A percentile compares a stretch with the other conserved stretches of the same genome.
Evolutionary conservation across 1,140 invertebrate genomes (phyloP).

Genomic region (Alviniconcha marisindica): DNA sequence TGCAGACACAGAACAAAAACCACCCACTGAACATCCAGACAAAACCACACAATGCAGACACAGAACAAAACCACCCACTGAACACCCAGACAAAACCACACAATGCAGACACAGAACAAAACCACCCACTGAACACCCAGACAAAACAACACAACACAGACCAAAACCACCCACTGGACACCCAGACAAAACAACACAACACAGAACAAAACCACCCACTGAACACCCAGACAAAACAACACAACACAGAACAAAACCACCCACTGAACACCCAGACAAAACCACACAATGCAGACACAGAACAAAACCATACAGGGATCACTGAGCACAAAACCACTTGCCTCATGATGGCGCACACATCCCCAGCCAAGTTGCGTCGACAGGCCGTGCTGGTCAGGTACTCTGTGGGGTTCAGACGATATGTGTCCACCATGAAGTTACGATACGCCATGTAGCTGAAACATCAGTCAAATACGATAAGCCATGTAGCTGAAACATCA

Average conservation of each 20-base stretch:
- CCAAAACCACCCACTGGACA: too few species aligned
- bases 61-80: too few species aligned
- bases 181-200: too few species aligned
- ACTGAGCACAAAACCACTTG: constrained; percentile 50
- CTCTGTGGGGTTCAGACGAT: constrained; percentile 98
- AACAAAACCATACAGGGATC: not conserved
- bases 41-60: too few species aligned
- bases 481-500: too few species aligned
- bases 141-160: too few species aligned
- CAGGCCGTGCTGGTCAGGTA: constrained; percentile 99
- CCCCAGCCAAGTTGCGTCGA: constrained; percentile 96
- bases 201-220: not conserved
- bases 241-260: not conserved
- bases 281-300: not conserved
- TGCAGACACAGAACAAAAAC: too few species aligned
- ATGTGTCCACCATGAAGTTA: constrained; percentile 99
- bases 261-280: not conserved
- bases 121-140: too few species aligned
- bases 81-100: not conserved
- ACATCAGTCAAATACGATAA: not conserved
- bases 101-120: not conserved
- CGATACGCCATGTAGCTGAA: constrained; percentile 93
- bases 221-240: not conserved
- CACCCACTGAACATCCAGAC: too few species aligned
- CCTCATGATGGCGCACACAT: constrained; percentile 99